Conservation (phyloP, 2,888 invertebrate genomes). For the Microctonus hyperodae region DNA sequence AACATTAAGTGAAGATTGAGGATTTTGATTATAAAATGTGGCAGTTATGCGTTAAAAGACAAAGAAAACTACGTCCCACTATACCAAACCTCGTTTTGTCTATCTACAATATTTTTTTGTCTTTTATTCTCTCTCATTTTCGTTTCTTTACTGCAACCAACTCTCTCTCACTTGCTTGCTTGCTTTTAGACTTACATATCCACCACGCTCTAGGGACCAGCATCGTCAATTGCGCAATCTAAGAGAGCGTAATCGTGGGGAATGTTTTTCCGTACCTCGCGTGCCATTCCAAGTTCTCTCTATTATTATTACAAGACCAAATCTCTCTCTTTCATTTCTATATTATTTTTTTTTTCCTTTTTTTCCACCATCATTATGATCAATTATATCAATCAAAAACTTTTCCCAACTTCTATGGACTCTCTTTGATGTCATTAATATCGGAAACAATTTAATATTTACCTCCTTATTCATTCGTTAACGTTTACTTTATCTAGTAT, state of each 20-base stretch:
- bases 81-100: slow-evolving; percentile 32
- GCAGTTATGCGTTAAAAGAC: not conserved
- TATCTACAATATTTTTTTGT: not conserved
- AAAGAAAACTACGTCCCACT: not conserved
- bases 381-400: not conserved
- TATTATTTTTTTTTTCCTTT: not conserved
- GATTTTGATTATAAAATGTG: not conserved
- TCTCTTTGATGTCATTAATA: not conserved
- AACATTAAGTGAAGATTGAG: slow-evolving; percentile 1
- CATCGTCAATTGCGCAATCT: slow-evolving; percentile 38
- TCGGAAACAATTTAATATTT: not conserved
- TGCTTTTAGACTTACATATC: too few species aligned
- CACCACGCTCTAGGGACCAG: slow-evolving; percentile 31
- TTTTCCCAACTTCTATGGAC: not conserved
- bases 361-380: not conserved
- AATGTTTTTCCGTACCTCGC: slow-evolving; percentile 35
- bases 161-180: too few species aligned
- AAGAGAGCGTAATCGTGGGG: slow-evolving; percentile 38
- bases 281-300: slow-evolving; percentile 2
- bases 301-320: not conserved
- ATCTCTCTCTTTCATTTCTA: not conserved
- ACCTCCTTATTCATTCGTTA: not conserved
- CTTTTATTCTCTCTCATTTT: not conserved
- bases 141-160: not conserved
- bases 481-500: not conserved